Evolutionary conservation across 1,140 invertebrate genomes (phyloP).

Genomic region (Polypedilum vanderplanki): DNA sequence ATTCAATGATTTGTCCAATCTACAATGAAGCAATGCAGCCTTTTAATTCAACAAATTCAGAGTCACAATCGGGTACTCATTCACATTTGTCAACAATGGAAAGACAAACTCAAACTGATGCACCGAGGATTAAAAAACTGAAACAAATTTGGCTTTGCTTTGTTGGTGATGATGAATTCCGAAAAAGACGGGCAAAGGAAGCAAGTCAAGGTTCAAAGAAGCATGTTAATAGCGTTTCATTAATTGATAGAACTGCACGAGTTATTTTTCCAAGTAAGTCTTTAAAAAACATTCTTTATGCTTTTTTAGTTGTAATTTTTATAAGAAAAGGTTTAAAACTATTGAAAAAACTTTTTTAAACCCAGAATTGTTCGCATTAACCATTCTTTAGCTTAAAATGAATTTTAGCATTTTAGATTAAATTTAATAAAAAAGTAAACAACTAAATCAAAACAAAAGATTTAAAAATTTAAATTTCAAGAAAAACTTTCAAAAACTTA

Average conservation of each 20-base stretch:
- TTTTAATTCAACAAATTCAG: conserved; percentile 46
- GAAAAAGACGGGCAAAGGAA: conserved; percentile 64
- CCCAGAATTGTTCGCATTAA: neutral
- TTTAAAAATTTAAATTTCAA: no score
- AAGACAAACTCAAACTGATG: conserved; percentile 73
- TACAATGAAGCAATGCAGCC: conserved; percentile 47
- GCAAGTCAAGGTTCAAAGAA: conserved; percentile 53
- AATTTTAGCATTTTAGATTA: no score
- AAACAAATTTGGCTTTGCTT: conserved; percentile 71
- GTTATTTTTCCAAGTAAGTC: conserved; percentile 65
- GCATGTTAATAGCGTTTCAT: conserved; percentile 79
- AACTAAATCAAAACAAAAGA: no score
- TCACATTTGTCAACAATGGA: conserved; percentile 56
- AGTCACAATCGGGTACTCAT: conserved; percentile 32
- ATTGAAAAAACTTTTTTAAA: no score
- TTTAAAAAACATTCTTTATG: no score
- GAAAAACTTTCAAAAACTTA: no score
- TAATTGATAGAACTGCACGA: conserved; percentile 77
- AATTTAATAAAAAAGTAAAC: no score
- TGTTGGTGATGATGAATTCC: conserved; percentile 68
- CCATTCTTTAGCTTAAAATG: no score
- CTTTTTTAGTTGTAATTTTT: no score
- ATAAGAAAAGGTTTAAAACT: no score
- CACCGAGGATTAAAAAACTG: conserved; percentile 59
- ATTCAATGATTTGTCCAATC: conserved; percentile 53